Percentiles rank a stretch among this genome's conserved stretches.
phyloP scores from a whole-genome alignment of 2,888 invertebrate genomes.

The Siphlonurus alternatus region DNA sequence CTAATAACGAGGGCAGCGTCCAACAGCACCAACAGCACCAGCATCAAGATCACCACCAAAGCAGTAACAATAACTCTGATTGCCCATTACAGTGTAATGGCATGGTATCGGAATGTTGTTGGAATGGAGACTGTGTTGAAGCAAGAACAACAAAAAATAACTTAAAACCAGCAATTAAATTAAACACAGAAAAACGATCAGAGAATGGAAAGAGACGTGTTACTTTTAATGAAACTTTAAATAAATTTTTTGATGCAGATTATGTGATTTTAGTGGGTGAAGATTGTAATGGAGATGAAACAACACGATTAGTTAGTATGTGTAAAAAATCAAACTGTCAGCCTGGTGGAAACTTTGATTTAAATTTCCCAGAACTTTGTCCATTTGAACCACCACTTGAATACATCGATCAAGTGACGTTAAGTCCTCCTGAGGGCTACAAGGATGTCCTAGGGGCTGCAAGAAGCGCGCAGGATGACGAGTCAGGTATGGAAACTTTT shows the following conservation, averaged over 20 bases:
- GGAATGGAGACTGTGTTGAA: background rate
- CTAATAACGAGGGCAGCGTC: background rate
- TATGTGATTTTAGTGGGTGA: constrained; percentile 81
- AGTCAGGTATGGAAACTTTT: background rate
- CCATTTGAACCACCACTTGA: constrained; percentile 49
- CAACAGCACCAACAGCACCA: background rate
- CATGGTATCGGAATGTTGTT: background rate
- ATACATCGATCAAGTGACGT: constrained; percentile 62
- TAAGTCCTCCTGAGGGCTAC: constrained; percentile 83
- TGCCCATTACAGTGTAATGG: background rate
- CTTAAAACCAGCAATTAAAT: background rate
- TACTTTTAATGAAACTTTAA: constrained; percentile 73
- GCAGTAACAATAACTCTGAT: background rate
- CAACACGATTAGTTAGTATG: background rate
- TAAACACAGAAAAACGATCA: background rate
- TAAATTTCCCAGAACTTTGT: constrained; percentile 18
- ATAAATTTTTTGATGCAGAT: constrained; percentile 83
- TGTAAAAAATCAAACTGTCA: background rate
- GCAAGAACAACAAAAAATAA: background rate
- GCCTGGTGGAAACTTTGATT: constrained; percentile 15
- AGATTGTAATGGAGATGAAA: constrained; percentile 66
- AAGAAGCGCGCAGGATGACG: background rate
- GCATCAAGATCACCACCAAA: background rate
- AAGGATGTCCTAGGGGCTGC: constrained; percentile 39
- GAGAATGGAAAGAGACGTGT: constrained; percentile 47